These are phyloP conservation scores for Petrocephalus zakoni DNA, from an alignment of 2,113 vertebrate species.

Conservation along the genomic window DNA sequence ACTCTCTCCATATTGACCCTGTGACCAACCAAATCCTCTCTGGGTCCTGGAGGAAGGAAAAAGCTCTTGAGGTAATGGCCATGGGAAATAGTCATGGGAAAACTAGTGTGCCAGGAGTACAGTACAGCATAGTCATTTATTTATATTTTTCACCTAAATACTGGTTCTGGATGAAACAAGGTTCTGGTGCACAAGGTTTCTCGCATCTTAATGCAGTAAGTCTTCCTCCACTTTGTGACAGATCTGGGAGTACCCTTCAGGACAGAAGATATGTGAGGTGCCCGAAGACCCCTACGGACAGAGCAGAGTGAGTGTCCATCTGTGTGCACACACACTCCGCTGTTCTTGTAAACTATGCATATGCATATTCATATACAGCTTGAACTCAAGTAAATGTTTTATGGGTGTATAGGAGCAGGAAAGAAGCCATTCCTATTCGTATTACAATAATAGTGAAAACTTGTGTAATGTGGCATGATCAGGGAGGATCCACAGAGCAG, in stretches of 20 bases:
- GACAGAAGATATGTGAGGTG: slow-evolving; percentile 36
- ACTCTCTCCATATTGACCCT: slow-evolving; percentile 49
- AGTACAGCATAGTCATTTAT: not conserved
- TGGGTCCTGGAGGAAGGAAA: slow-evolving; percentile 52
- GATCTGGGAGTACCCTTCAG: slow-evolving; percentile 49
- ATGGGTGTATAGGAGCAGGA: too few relatives aligned
- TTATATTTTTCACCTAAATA: not conserved
- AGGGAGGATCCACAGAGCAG: not conserved
- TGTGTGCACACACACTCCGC: not conserved
- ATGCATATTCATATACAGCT: too few relatives aligned
- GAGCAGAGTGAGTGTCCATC: slow-evolving; percentile 35
- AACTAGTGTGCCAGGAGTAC: not conserved
- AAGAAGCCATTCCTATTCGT: too few relatives aligned
- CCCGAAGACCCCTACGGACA: slow-evolving; percentile 40
- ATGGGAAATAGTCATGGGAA: not conserved
- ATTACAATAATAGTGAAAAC: not conserved
- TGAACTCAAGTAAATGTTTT: too few relatives aligned
- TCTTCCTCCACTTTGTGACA: slow-evolving; percentile 20
- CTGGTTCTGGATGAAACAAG: not conserved
- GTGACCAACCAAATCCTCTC: slow-evolving; percentile 41
- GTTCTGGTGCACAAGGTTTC: not conserved
- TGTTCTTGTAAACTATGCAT: too few relatives aligned
- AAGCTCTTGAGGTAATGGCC: slow-evolving; percentile 45
- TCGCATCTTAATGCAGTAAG: not conserved
- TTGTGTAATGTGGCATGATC: not conserved